phyloP scores from a whole-genome alignment of 2,113 vertebrate genomes.

The Sinocyclocheilus anophthalmus region DNA sequence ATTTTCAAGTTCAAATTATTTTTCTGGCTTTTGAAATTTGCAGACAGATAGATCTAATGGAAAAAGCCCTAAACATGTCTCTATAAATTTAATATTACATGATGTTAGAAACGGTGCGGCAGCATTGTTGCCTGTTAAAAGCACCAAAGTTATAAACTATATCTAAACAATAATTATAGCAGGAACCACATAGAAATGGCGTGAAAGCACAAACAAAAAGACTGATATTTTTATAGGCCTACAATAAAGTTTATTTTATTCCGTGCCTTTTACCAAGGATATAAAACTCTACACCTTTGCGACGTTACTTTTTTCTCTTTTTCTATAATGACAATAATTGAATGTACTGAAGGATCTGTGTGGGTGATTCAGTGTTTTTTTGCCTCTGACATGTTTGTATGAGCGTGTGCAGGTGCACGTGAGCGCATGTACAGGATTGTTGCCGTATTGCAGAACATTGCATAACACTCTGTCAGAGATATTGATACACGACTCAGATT shows the following conservation, averaged over 20 bases:
- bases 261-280: neutral
- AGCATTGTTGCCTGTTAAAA: neutral
- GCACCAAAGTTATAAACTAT: neutral
- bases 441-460: slow-evolving; percentile 18
- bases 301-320: neutral
- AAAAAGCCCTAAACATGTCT: neutral
- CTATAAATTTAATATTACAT: neutral
- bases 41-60: neutral
- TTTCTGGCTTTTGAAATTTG: neutral
- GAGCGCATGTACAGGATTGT: neutral
- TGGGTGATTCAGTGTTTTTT: neutral
- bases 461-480: slow-evolving; percentile 18
- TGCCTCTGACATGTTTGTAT: neutral
- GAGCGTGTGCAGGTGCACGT: neutral
- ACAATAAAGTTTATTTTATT: neutral
- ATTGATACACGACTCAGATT: neutral
- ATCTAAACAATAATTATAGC: neutral
- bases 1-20: neutral
- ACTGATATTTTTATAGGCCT: neutral
- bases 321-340: neutral
- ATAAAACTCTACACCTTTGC: neutral
- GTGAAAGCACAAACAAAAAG: neutral
- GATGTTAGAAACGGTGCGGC: neutral
- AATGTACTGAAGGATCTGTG: neutral
- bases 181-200: neutral